Evolutionary conservation across 2,888 invertebrate species (phyloP).

Genomic region (Torymus texanus): DNA sequence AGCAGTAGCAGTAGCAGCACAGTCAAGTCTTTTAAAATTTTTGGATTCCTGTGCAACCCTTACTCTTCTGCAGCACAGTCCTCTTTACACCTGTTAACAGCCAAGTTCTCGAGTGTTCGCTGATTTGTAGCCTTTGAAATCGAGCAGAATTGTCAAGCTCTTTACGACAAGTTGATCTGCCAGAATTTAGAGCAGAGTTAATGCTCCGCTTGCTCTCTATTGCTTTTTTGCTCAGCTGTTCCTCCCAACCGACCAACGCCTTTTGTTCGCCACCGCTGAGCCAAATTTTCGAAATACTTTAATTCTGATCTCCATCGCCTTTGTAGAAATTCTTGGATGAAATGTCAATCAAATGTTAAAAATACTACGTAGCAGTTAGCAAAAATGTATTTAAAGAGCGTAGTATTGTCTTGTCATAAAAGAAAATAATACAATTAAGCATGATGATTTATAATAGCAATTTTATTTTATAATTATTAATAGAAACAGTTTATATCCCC

Average conservation of each 20-base stretch:
- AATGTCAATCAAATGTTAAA: too few species aligned
- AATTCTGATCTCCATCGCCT: background rate
- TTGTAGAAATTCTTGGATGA: too few species aligned
- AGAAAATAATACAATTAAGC: too few species aligned
- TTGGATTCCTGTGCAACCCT: constrained; percentile 1
- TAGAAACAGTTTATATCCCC: too few species aligned
- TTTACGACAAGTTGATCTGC: background rate
- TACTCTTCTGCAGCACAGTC: background rate
- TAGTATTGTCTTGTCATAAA: too few species aligned
- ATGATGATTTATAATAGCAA: too few species aligned
- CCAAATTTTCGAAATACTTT: constrained; percentile 25
- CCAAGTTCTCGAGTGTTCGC: background rate
- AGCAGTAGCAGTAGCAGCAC: too few species aligned
- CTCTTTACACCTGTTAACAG: background rate
- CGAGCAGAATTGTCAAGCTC: constrained; percentile 9
- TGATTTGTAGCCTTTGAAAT: constrained; percentile 2
- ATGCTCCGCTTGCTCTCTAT: constrained; percentile 20
- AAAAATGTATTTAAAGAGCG: too few species aligned
- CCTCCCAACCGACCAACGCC: background rate
- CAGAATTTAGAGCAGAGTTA: constrained; percentile 31
- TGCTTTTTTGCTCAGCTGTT: constrained; percentile 6
- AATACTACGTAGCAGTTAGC: too few species aligned
- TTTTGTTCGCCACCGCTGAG: background rate
- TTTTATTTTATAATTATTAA: too few species aligned
- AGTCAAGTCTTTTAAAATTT: background rate